phyloP scores from a whole-genome alignment of 2,888 invertebrate genomes.

The Dynastes maya region DNA sequence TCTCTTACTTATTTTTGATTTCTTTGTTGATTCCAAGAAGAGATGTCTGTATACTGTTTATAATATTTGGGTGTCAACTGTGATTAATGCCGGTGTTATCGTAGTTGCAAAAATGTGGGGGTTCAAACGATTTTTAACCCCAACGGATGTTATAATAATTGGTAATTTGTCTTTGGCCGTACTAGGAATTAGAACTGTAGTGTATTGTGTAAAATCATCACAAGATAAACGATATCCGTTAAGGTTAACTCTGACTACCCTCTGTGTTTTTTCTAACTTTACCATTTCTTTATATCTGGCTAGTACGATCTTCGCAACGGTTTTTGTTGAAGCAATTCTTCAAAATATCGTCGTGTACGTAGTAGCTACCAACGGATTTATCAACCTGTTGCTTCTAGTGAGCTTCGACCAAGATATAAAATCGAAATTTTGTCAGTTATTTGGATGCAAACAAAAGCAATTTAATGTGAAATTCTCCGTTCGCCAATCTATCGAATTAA shows the following conservation, averaged over 20 bases:
- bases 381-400: neutral
- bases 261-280: conserved; percentile 22
- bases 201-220: neutral
- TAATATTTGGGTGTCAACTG: conserved; percentile 23
- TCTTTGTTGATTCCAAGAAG: conserved; percentile 15
- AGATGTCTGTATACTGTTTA: conserved; percentile 16
- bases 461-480: neutral
- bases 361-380: neutral
- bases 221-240: conserved; percentile 3
- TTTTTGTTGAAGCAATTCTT: neutral
- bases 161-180: neutral
- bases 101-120: neutral
- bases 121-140: neutral
- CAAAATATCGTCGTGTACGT: neutral
- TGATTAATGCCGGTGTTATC: conserved; percentile 10
- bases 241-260: conserved; percentile 1
- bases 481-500: neutral
- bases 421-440: conserved; percentile 14
- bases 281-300: neutral
- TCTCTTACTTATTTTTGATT: conserved; percentile 18
- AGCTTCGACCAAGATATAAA: conserved; percentile 5
- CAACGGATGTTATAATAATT: neutral
- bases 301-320: neutral
- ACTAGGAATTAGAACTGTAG: neutral
- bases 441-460: conserved; percentile 5